Evolutionary conservation across 2,113 vertebrate genomes (phyloP), one percentile per base, ranked within the genome.

Genomic region (Marmota flaviventris): DNA sequence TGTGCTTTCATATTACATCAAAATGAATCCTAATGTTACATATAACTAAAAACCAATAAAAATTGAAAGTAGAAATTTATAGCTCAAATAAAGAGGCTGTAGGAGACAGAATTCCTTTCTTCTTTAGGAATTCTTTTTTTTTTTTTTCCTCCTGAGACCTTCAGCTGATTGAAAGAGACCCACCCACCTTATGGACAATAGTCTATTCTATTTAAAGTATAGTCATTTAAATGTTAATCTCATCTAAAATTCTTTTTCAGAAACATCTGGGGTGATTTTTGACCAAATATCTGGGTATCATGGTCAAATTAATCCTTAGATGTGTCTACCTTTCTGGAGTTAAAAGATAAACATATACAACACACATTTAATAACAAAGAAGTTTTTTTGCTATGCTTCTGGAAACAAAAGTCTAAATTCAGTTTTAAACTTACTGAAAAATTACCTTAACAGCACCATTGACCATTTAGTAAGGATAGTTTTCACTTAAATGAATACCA

Each of bases 341-440:
- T 77, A 14, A 13, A 29, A 70, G n/a, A 37, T 5, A 56, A 1
- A 65, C 2, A 24, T 7, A 73, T 11, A 84, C 5, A 84, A 84
- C 9, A 84, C 32, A 72, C 4, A 58, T 83, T 53, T n/a, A 34
- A 11, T 70, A 37, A n/a, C 20, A 24, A 61, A 61, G 32, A 72
- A 82, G 12, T 37, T 18, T n/a, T 2, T 65, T 69, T 51, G 48
- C 34, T 7, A 63, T 82, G 29, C 4, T 72, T 1, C 67, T 92
- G 4, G 51, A 89, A 94, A 77, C 42, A 65, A 13, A 92, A 81
- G 11, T 76, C 9, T 76, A 48, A 76, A 76, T 48, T 76, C 25
- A 89, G 48, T 94, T 94, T 89, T 82, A 81, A 75, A 84, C 18
- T 63, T 69, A n/a, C n/a, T 56, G 72, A 90, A 85, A 25, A 89